Evolutionary conservation across 2,113 vertebrate species (phyloP).

Genomic region (Pygoscelis adeliae): DNA sequence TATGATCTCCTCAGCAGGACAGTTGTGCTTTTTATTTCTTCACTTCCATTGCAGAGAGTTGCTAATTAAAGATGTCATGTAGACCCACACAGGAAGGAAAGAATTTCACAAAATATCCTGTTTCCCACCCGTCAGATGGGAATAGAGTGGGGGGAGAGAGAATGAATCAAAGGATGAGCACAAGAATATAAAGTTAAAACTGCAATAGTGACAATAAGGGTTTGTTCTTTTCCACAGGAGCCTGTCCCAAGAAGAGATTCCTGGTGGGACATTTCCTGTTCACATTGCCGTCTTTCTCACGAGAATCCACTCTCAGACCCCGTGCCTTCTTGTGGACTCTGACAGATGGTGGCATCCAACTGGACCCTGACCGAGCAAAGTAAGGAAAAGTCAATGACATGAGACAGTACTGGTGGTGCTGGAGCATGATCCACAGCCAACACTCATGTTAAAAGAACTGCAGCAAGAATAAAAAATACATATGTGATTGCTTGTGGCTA

Average conservation of each 20-base stretch:
- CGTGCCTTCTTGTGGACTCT: not conserved
- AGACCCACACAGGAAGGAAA: conserved; percentile 57
- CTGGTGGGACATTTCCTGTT: conserved; percentile 76
- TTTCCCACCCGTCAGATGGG: conserved; percentile 71
- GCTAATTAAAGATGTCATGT: conserved; percentile 42
- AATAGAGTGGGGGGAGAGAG: conserved; percentile 64
- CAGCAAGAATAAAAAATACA: not conserved
- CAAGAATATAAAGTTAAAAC: conserved; percentile 53
- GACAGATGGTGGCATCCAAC: conserved; percentile 33
- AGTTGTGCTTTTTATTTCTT: conserved; percentile 14
- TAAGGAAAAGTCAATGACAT: not conserved
- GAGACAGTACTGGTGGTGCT: not conserved
- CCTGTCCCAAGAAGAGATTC: conserved; percentile 71
- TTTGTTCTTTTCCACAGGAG: conserved; percentile 75
- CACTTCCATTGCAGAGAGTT: conserved; percentile 1
- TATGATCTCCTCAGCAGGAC: conserved; percentile 6
- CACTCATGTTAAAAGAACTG: not conserved
- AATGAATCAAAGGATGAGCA: conserved; percentile 73
- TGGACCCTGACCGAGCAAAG: not conserved
- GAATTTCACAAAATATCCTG: conserved; percentile 72
- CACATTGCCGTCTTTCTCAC: conserved; percentile 73
- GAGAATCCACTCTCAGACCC: conserved; percentile 66
- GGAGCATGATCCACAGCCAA: not conserved
- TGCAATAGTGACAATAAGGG: conserved; percentile 62
- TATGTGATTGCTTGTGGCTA: not conserved